Base-by-base conservation (phyloP, 2,888 invertebrate genomes). In the Limnephilus lunatus region DNA sequence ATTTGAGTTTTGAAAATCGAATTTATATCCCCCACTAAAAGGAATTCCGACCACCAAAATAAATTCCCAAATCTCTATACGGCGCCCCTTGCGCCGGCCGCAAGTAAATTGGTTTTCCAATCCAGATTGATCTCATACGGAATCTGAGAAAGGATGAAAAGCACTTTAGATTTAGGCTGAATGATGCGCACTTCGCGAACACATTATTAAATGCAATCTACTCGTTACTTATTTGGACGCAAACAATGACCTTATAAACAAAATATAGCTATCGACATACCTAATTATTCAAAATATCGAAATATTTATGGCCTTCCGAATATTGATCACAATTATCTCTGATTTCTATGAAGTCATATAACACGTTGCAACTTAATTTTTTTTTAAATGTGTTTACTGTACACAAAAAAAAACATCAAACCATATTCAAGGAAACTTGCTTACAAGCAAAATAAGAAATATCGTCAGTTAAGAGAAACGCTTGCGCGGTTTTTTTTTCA, bases 11-110 rank as follows among this genome's bases (percentile, higher is more conserved):
- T 68, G 32, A 68, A 87, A 87, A 87, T 87, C 87, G 68, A 68
- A 87, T 87, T 87, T 87, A 87, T 87, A 68, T 87, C 87, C 87
- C 87, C 30, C 86, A 86, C 35, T 86, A 44, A 86, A 44, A 86
- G 86, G n/a, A 15, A 86, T 35, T 44, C 86, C 86, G 19, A 32
- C 83, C 44, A 30, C 44, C 44, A 44, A 44, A 86, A 86, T 86
- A 86, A 44, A 68, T 86, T 86, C 86, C 86, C n/a, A 39, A 39
- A 83, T 86, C 39, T 35, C 30, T 80, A 68, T 68, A 25, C 68
- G 68, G 68, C 25, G 68, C 68, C 68, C 25, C 68, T 9, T n/a
- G 68, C 44, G 87, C 87, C 87, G 30, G 32, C 39, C 39, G 53
- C 68, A 89, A 31, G 81, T 30, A 89, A 35, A 89, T 68, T 80